Evolutionary conservation across 1,140 invertebrate genomes (phyloP).

Genomic region (Triops longicaudatus): DNA sequence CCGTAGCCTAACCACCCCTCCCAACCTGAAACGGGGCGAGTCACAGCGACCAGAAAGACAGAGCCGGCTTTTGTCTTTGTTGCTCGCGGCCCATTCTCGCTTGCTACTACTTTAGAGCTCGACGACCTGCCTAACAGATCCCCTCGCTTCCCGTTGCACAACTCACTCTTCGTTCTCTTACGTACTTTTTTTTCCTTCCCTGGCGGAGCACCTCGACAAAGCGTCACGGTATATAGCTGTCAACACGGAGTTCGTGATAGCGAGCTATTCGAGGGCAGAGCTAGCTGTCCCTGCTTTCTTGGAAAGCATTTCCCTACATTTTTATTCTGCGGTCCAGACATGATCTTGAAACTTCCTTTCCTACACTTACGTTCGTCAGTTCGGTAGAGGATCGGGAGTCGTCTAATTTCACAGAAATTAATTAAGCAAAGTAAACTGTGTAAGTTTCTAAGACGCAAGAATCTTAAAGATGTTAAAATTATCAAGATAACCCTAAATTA

Average conservation of each 20-base stretch:
- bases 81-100: conserved; percentile 9
- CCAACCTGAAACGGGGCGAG: background rate
- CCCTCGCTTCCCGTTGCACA: background rate
- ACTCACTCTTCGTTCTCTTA: background rate
- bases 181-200: background rate
- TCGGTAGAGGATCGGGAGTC: too few species aligned
- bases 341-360: too few species aligned
- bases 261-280: background rate
- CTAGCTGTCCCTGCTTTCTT: background rate
- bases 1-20: background rate
- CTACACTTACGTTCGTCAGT: too few species aligned
- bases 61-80: background rate
- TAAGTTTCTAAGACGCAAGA: too few species aligned
- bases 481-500: too few species aligned
- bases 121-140: background rate
- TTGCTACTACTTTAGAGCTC: background rate
- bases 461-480: too few species aligned
- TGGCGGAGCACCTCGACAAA: background rate
- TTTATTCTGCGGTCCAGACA: too few species aligned
- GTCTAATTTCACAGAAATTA: too few species aligned
- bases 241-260: background rate
- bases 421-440: too few species aligned
- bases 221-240: conserved; percentile 2
- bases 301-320: too few species aligned
- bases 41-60: conserved; percentile 1